phyloP scores from a whole-genome alignment of 2,888 invertebrate genomes.

The Lepidochrysops patricia region DNA sequence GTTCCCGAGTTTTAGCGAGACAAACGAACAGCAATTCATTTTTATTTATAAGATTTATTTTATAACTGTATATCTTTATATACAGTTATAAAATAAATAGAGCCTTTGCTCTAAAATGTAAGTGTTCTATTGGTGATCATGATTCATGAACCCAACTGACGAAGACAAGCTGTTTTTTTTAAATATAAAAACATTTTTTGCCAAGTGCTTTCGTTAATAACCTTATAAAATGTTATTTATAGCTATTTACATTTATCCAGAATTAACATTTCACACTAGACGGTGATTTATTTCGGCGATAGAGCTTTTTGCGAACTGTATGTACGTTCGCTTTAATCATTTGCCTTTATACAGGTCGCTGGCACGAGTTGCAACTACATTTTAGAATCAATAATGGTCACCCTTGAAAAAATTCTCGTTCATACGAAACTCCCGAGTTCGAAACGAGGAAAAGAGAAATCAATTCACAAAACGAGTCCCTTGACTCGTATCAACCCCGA shows the following conservation, averaged over 20 bases:
- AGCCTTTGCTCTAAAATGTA: too few relatives aligned
- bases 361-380: constrained; percentile 9
- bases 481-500: constrained; percentile 31
- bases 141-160: neutral
- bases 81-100: too few relatives aligned
- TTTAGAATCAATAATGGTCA: constrained; percentile 2
- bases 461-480: constrained; percentile 19
- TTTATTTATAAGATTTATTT: too few relatives aligned
- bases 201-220: neutral
- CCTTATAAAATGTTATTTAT: neutral
- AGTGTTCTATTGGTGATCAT: neutral
- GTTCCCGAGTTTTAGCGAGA: too few relatives aligned
- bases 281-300: constrained; percentile 1
- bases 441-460: constrained; percentile 10
- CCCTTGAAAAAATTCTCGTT: constrained; percentile 4
- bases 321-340: constrained; percentile 3
- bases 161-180: neutral
- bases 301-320: constrained; percentile 1
- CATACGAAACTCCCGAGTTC: neutral
- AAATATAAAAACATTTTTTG: neutral
- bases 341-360: constrained; percentile 10
- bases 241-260: neutral
- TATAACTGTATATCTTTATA: too few relatives aligned
- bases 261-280: neutral
- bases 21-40: too few relatives aligned